phyloP scores from a whole-genome alignment of 2,888 invertebrate species.

The Acanthococcus lagerstroemiae region DNA sequence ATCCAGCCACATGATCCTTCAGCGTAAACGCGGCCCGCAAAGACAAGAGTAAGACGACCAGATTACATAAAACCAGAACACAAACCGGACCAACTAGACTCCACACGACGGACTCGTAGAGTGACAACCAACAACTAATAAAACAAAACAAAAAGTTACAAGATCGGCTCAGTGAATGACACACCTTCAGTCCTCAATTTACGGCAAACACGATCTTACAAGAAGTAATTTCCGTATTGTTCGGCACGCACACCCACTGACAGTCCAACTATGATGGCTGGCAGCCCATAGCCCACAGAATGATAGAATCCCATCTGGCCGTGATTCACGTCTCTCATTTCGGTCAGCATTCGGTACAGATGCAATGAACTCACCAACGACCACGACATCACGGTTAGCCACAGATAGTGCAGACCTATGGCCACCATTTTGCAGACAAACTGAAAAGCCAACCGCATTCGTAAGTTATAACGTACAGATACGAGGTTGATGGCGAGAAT shows the following conservation, averaged over 20 bases:
- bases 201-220: constrained; percentile 54
- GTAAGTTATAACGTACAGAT: background rate
- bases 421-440: constrained; percentile 73
- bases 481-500: background rate
- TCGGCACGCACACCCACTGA: constrained; percentile 87
- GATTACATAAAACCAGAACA: constrained; percentile 63
- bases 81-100: constrained; percentile 86
- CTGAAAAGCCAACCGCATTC: constrained; percentile 23
- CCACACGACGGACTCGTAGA: constrained; percentile 90
- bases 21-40: constrained; percentile 83
- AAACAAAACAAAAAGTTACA: background rate
- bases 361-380: constrained; percentile 85
- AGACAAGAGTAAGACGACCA: constrained; percentile 71
- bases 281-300: constrained; percentile 82
- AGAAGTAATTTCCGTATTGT: constrained; percentile 86
- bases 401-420: constrained; percentile 85
- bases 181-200: background rate
- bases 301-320: constrained; percentile 88
- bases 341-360: constrained; percentile 84
- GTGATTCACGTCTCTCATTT: constrained; percentile 91
- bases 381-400: constrained; percentile 86
- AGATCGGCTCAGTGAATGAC: background rate
- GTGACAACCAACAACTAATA: constrained; percentile 85
- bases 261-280: constrained; percentile 80
- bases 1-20: constrained; percentile 77